Evolutionary conservation across 2,113 vertebrate genomes (phyloP), one percentile per base, ranked within the genome.

Genomic region (Pyxicephalus adspersus): DNA sequence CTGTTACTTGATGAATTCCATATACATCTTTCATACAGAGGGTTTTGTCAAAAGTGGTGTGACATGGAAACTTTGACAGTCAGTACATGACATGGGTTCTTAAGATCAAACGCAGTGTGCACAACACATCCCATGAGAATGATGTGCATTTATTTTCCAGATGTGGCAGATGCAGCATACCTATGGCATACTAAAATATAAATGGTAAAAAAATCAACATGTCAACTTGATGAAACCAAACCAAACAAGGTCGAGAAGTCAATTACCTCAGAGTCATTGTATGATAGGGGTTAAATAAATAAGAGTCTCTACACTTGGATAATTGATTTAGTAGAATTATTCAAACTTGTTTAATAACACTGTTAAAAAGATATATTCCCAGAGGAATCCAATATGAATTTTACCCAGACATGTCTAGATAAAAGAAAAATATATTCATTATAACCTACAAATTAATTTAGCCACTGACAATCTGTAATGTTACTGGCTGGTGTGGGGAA

Each of bases 401-500:
- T 50, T 64, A 9, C 13, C 19, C 23, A 22, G 5, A 5, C 29
- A 15, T 19, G 52, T 55, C 9, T 19, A 0, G 45, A 64, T 5
- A 57, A 22, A 28, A 81, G 28, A 25, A 18, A 64, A 65, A 66
- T 25, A 26, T 38, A 23, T 52, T 55, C 25, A 16, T 22, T 51
- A 72, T 34, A 31, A 25, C 8, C 52, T 51, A 52, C 17, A 66
- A 45, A 57, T 57, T 58, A 75, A 64, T 72, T 73, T 73, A 34
- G n/a, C 3, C 29, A 23, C 34, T 29, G 51, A 75, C 64, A 73
- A 55, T 45, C 65, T 70, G 77, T 67, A 78, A 78, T 28, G 11
- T 73, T 64, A 75, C 71, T 75, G 22, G 38, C 28, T 64, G 64
- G 11, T 65, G 19, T 52, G 29, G 64, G 23, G 23, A 66, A 75